Evolutionary conservation across 2,888 invertebrate genomes (phyloP).

Genomic region (Caenorhabditis sp.): DNA sequence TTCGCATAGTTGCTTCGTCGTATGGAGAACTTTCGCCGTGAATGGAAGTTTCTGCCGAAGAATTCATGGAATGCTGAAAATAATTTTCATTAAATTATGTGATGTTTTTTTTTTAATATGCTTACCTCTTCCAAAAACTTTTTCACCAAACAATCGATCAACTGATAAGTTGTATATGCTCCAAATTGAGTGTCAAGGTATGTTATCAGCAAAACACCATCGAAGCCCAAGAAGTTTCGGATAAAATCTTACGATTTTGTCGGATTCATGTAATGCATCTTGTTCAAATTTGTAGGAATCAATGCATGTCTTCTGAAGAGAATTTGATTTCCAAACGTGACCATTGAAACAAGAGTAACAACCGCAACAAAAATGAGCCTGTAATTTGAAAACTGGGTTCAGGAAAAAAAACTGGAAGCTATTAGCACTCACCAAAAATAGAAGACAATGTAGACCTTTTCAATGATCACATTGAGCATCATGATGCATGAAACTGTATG

Average conservation of each 20-base stretch:
- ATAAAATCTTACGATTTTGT: slow-evolving; percentile 27
- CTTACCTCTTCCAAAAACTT: slow-evolving; percentile 27
- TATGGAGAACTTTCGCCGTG: slow-evolving; percentile 17
- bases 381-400: too few species aligned
- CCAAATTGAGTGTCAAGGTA: slow-evolving; percentile 36
- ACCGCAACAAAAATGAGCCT: slow-evolving; percentile 33
- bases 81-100: background rate
- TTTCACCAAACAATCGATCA: slow-evolving; percentile 30
- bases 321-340: slow-evolving; percentile 31
- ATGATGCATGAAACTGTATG: slow-evolving; percentile 41
- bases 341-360: slow-evolving; percentile 20
- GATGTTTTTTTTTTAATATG: background rate
- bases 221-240: slow-evolving; percentile 23
- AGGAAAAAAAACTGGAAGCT: background rate
- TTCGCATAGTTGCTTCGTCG: background rate
- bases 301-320: slow-evolving; percentile 37
- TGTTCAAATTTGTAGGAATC: slow-evolving; percentile 37
- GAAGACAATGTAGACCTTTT: slow-evolving; percentile 35
- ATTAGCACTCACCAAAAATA: slow-evolving; percentile 26
- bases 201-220: slow-evolving; percentile 34
- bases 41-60: slow-evolving; percentile 18
- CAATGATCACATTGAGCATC: slow-evolving; percentile 37
- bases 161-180: slow-evolving; percentile 21
- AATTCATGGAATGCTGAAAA: slow-evolving; percentile 19
- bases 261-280: slow-evolving; percentile 32